These are phyloP conservation scores for Hoplodrina blanda DNA, from an alignment of 2,888 invertebrate genomes.

Conservation along the genomic window DNA sequence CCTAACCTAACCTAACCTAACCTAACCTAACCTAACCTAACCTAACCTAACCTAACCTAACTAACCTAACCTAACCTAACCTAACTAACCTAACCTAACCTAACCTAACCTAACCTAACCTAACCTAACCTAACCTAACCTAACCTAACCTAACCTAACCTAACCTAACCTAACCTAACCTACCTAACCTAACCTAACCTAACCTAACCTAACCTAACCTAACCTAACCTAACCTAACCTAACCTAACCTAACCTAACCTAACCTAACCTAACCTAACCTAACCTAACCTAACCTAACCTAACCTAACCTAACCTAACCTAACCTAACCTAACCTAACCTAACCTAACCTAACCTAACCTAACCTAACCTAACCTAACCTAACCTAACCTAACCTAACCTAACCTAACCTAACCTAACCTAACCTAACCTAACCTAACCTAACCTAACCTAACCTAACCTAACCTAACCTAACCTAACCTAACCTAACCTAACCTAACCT, in stretches of 20 bases:
- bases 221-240: constrained; percentile 48
- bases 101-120: constrained; percentile 50
- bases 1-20: constrained; percentile 59
- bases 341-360: constrained; percentile 40
- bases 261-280: constrained; percentile 47
- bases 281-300: constrained; percentile 47
- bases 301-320: constrained; percentile 47
- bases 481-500: constrained; percentile 40
- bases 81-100: constrained; percentile 45
- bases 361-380: constrained; percentile 42
- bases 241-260: constrained; percentile 43
- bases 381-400: constrained; percentile 44
- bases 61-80: constrained; percentile 56
- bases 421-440: constrained; percentile 40
- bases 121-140: constrained; percentile 48
- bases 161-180: constrained; percentile 48
- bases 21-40: constrained; percentile 57
- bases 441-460: constrained; percentile 42
- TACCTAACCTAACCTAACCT: constrained; percentile 48
- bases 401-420: constrained; percentile 41
- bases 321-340: constrained; percentile 38
- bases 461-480: constrained; percentile 39
- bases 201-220: constrained; percentile 48
- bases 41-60: constrained; percentile 54
- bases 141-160: constrained; percentile 43